These are phyloP conservation scores for Odontamblyopus rebecca DNA, from an alignment of 2,797 vertebrate species.

Conservation along the genomic window DNA sequence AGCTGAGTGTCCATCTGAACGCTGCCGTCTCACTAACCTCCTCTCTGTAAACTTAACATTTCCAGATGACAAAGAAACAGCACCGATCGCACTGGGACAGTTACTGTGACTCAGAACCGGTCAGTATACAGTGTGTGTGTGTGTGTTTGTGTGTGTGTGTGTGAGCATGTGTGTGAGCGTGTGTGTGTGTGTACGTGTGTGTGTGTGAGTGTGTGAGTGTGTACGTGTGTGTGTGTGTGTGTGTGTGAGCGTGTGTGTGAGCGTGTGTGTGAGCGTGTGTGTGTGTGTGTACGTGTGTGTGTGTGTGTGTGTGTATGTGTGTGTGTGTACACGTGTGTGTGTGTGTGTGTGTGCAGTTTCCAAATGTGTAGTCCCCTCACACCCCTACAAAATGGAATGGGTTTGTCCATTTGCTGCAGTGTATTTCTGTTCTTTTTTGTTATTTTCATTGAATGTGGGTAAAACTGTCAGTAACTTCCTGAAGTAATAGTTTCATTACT, in stretches of 20 bases:
- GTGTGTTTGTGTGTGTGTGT: conserved; percentile 20
- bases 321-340: too few species aligned
- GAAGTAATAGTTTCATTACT: too few species aligned
- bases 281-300: too few species aligned
- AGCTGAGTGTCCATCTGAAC: conserved; percentile 34
- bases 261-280: too few species aligned
- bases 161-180: not conserved
- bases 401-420: not conserved
- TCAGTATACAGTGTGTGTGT: conserved; percentile 81
- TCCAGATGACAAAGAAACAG: conserved; percentile 87
- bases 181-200: conserved; percentile 21
- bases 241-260: too few species aligned
- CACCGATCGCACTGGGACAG: conserved; percentile 92
- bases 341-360: conserved; percentile 28
- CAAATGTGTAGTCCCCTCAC: conserved; percentile 24
- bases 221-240: not conserved
- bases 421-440: not conserved
- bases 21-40: conserved; percentile 62
- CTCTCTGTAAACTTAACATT: conserved; percentile 59
- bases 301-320: too few species aligned
- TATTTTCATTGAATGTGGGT: not conserved
- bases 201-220: not conserved
- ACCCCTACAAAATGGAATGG: not conserved
- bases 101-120: conserved; percentile 95
- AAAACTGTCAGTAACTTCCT: too few species aligned